Evolutionary conservation across 2,888 invertebrate species (phyloP).

Genomic region (Selenia dentaria): DNA sequence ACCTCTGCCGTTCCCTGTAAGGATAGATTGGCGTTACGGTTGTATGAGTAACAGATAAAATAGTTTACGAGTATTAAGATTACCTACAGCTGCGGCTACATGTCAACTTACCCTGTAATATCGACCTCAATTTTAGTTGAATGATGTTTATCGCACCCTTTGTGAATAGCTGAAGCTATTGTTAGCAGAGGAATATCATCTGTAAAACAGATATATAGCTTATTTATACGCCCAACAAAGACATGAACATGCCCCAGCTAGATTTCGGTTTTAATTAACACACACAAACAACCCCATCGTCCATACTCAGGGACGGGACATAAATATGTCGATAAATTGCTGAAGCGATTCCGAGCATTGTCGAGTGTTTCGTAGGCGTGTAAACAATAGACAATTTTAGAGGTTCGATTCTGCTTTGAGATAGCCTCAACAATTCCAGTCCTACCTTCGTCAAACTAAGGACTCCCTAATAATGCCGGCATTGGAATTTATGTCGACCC

Average conservation of each 20-base stretch:
- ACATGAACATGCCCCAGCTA: constrained; percentile 10
- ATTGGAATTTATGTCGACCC: constrained; percentile 74
- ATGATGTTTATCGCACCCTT: too few relatives aligned
- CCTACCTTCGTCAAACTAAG: constrained; percentile 77
- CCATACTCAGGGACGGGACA: constrained; percentile 24
- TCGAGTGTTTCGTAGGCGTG: constrained; percentile 42
- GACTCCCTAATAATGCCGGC: constrained; percentile 69
- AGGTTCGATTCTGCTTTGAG: constrained; percentile 60
- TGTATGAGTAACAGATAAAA: too few relatives aligned
- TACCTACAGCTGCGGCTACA: too few relatives aligned
- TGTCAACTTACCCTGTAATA: too few relatives aligned
- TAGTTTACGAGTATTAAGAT: too few relatives aligned
- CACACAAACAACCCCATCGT: constrained; percentile 20
- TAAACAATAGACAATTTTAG: constrained; percentile 63
- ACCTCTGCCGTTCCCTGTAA: too few relatives aligned
- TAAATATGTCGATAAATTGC: constrained; percentile 44
- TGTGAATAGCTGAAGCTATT: too few relatives aligned
- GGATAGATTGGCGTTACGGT: too few relatives aligned
- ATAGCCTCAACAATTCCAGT: constrained; percentile 66
- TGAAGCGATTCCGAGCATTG: constrained; percentile 38
- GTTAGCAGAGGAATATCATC: too few relatives aligned
- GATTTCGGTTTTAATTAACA: constrained; percentile 28
- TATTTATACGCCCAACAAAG: constrained; percentile 6
- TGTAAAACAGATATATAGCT: too few relatives aligned
- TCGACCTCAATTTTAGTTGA: too few relatives aligned